Evolutionary conservation across 2,797 vertebrate species (phyloP).

Genomic region (Salarias fasciatus): DNA sequence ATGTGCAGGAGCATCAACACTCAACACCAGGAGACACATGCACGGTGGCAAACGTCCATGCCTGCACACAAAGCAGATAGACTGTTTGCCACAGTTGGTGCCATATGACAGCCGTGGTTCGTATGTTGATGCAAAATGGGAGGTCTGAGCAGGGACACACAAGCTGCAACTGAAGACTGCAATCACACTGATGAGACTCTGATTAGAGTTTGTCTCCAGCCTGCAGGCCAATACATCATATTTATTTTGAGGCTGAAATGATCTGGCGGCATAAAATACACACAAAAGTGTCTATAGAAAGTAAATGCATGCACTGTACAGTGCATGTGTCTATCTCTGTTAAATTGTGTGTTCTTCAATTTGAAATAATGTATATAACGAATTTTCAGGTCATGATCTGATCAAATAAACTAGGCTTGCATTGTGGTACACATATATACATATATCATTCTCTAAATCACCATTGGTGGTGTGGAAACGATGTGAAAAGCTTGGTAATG

Average conservation of each 20-base stretch:
- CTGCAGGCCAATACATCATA: background rate
- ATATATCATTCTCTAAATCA: too few relatives aligned
- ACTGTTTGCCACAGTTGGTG: conserved; percentile 45
- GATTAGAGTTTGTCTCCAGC: conserved; percentile 13
- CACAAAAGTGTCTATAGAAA: too few relatives aligned
- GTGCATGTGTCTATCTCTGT: too few relatives aligned
- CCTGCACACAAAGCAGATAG: conserved; percentile 6
- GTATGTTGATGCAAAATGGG: conserved; percentile 44
- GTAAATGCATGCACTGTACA: too few relatives aligned
- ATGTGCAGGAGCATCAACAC: conserved; percentile 38
- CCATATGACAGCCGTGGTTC: conserved; percentile 49
- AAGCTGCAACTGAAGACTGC: conserved; percentile 28
- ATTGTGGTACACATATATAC: too few relatives aligned
- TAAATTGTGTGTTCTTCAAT: too few relatives aligned
- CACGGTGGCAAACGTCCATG: conserved; percentile 4
- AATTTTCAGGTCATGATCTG: too few relatives aligned
- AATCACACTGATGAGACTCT: conserved; percentile 24
- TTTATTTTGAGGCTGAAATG: background rate
- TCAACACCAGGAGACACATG: conserved; percentile 27
- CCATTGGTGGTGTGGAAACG: too few relatives aligned
- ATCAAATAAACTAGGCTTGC: too few relatives aligned
- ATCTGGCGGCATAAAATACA: conserved; percentile 1
- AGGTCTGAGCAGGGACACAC: conserved; percentile 31
- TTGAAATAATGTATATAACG: too few relatives aligned
- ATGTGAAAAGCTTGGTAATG: too few relatives aligned